phyloP scores from a whole-genome alignment of 2,888 invertebrate genomes.

The Vanessa cardui region DNA sequence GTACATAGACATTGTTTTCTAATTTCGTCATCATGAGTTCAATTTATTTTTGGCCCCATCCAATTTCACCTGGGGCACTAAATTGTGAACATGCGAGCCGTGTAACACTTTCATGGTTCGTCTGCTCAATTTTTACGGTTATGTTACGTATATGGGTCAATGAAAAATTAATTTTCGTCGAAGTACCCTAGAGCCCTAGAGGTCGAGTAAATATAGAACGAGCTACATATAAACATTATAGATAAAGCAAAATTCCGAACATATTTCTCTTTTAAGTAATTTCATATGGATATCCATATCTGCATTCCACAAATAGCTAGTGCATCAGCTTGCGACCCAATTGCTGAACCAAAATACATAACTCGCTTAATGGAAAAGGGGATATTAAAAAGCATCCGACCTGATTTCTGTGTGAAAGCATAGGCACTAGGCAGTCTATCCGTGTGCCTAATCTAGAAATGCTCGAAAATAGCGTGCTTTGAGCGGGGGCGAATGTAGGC shows the following conservation, averaged over 20 bases:
- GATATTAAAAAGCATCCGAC: slow-evolving; percentile 55
- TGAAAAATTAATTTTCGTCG: slow-evolving; percentile 48
- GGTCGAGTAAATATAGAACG: not conserved
- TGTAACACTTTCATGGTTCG: slow-evolving; percentile 57
- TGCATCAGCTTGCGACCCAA: slow-evolving; percentile 44
- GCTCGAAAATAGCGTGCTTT: slow-evolving; percentile 58
- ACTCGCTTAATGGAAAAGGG: slow-evolving; percentile 44
- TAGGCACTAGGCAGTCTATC: slow-evolving; percentile 48
- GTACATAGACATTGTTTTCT: too few species aligned
- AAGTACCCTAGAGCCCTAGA: slow-evolving; percentile 6
- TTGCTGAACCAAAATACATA: slow-evolving; percentile 49
- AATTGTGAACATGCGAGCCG: slow-evolving; percentile 51
- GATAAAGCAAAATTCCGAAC: not conserved
- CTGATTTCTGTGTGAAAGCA: slow-evolving; percentile 50
- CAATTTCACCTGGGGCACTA: slow-evolving; percentile 42
- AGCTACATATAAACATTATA: not conserved
- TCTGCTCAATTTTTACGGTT: slow-evolving; percentile 51
- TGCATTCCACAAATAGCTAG: slow-evolving; percentile 41
- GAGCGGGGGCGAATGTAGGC: slow-evolving; percentile 48
- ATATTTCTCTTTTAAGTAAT: slow-evolving; percentile 16
- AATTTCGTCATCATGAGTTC: not conserved
- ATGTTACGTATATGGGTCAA: slow-evolving; percentile 50
- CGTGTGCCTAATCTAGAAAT: slow-evolving; percentile 50
- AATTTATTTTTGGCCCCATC: slow-evolving; percentile 37
- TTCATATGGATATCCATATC: slow-evolving; percentile 25